These are phyloP conservation scores for Endomychus coccineus DNA, from an alignment of 2,888 invertebrate genomes.

Conservation along the genomic window DNA sequence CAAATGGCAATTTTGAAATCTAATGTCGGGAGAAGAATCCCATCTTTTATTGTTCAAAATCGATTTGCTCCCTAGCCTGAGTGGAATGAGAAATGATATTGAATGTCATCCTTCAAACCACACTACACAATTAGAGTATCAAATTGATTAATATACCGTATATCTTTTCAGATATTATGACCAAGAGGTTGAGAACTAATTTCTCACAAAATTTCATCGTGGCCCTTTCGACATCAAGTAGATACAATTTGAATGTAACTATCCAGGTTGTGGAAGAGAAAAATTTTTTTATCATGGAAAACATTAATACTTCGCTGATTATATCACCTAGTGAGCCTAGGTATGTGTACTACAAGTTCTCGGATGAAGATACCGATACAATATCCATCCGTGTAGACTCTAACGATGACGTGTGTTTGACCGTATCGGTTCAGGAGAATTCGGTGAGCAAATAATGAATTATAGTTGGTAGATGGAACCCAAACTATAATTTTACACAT, in stretches of 20 bases:
- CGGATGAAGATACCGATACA: conserved; percentile 34
- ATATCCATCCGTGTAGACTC: conserved; percentile 61
- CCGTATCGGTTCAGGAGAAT: conserved; percentile 71
- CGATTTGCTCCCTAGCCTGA: too few species aligned
- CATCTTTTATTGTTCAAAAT: too few species aligned
- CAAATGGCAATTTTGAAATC: too few species aligned
- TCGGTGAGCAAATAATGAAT: conserved; percentile 53
- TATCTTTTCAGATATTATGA: conserved; percentile 4
- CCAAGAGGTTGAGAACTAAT: conserved; percentile 12
- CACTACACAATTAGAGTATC: too few species aligned
- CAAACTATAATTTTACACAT: too few species aligned
- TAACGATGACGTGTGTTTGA: conserved; percentile 61
- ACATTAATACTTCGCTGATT: conserved; percentile 42
- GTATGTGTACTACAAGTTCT: conserved; percentile 54
- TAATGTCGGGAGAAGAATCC: too few species aligned
- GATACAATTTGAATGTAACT: conserved; percentile 51
- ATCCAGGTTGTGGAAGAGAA: conserved; percentile 53
- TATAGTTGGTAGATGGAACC: conserved; percentile 1
- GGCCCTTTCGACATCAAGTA: conserved; percentile 51
- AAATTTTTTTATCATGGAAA: conserved; percentile 51
- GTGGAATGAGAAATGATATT: too few species aligned
- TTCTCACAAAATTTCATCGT: conserved; percentile 33
- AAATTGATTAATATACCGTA: conserved; percentile 20
- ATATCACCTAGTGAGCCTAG: conserved; percentile 50
- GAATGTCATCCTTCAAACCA: too few species aligned